Evolutionary conservation across 2,888 invertebrate genomes (phyloP).

Genomic region (Tethea ocularis): DNA sequence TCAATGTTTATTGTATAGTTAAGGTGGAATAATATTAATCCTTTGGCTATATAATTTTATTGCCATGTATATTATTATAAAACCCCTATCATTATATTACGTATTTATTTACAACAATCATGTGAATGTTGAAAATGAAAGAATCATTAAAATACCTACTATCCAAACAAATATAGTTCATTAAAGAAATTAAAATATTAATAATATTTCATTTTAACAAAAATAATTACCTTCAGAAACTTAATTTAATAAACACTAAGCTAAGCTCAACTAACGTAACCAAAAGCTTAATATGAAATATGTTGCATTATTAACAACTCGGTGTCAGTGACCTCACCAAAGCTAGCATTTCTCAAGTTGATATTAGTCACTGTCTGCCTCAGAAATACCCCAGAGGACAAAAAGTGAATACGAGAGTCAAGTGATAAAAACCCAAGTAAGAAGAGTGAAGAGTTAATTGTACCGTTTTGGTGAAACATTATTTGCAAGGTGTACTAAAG

Average conservation of each 20-base stretch:
- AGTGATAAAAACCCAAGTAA: constrained; percentile 1
- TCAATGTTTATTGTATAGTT: too few species aligned
- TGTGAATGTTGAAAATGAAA: too few species aligned
- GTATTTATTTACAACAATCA: too few species aligned
- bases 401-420: constrained; percentile 10
- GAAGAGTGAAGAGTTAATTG: constrained; percentile 3
- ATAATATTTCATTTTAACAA: background rate
- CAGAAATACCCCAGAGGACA: constrained; percentile 9
- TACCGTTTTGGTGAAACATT: background rate
- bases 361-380: constrained; percentile 14
- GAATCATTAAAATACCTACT: too few species aligned
- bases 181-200: background rate
- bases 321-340: background rate
- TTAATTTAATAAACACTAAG: constrained; percentile 1
- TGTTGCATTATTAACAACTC: constrained; percentile 4
- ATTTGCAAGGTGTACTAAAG: background rate
- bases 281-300: background rate
- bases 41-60: too few species aligned
- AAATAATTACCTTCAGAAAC: background rate
- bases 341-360: background rate
- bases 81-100: too few species aligned
- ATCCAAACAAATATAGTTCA: too few species aligned
- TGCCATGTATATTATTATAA: too few species aligned
- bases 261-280: background rate
- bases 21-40: too few species aligned